Evolutionary conservation across 2,113 vertebrate genomes (phyloP).

Genomic region (Irena cyanogastra): DNA sequence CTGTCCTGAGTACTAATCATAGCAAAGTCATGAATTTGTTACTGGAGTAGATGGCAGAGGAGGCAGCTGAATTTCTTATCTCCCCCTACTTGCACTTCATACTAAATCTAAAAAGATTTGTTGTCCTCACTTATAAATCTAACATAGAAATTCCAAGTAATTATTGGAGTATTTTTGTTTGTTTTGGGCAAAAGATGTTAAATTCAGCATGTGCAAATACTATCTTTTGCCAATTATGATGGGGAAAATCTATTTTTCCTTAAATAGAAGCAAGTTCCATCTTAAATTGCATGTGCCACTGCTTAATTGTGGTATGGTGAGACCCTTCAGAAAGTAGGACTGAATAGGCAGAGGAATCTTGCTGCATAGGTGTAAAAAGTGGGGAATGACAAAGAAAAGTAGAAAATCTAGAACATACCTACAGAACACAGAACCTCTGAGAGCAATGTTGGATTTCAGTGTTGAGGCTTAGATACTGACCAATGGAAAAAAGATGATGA

Average conservation of each 20-base stretch:
- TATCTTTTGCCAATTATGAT: background rate
- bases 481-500: background rate
- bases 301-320: background rate
- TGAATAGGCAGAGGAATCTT: background rate
- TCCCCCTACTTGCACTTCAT: background rate
- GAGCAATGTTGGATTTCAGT: background rate
- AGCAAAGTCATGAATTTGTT: background rate
- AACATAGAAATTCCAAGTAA: background rate
- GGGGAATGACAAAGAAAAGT: background rate
- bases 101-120: background rate
- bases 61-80: background rate
- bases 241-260: background rate
- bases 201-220: background rate
- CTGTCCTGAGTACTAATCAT: background rate
- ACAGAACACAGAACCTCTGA: background rate
- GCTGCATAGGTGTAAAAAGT: background rate
- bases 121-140: background rate
- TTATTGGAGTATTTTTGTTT: background rate
- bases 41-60: background rate
- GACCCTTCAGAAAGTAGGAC: background rate
- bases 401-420: background rate
- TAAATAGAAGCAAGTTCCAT: background rate
- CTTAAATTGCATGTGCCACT: background rate
- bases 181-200: background rate
- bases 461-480: background rate